A percentile compares a stretch with the other conserved stretches of the same genome.
phyloP scores from a whole-genome alignment of 2,888 invertebrate genomes.

The Melanostoma scalare region DNA sequence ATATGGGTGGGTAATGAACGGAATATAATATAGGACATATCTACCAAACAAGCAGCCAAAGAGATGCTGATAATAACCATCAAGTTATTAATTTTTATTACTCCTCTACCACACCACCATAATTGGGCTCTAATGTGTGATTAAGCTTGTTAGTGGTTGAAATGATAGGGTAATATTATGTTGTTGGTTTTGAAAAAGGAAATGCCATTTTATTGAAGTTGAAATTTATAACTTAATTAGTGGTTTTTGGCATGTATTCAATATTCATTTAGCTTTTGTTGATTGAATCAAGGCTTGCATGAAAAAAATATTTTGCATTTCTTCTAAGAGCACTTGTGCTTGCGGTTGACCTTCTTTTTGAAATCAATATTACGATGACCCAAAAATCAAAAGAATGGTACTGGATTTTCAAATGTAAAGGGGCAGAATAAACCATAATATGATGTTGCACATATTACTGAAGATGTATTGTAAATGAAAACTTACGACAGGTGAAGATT shows the following conservation, averaged over 20 bases:
- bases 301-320: background rate
- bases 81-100: slow-evolving; percentile 70
- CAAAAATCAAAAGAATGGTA: too few relatives aligned
- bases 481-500: too few relatives aligned
- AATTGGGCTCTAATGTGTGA: slow-evolving; percentile 52
- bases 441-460: too few relatives aligned
- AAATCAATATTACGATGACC: too few relatives aligned
- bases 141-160: slow-evolving; percentile 59
- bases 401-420: too few relatives aligned
- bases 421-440: too few relatives aligned
- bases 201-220: slow-evolving; percentile 18
- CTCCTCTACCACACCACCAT: slow-evolving; percentile 25
- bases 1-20: slow-evolving; percentile 29
- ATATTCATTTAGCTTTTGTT: background rate
- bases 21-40: slow-evolving; percentile 15
- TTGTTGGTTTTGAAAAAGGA: slow-evolving; percentile 16
- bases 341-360: too few relatives aligned
- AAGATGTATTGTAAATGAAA: too few relatives aligned
- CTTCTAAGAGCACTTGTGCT: too few relatives aligned
- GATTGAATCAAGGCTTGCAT: background rate
- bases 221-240: slow-evolving; percentile 10
- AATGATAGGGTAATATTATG: slow-evolving; percentile 23
- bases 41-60: background rate
- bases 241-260: slow-evolving; percentile 36
- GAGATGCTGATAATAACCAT: slow-evolving; percentile 48